Evolutionary conservation across 2,888 invertebrate species (phyloP).

Genomic region (Brachyopa scutellaris): DNA sequence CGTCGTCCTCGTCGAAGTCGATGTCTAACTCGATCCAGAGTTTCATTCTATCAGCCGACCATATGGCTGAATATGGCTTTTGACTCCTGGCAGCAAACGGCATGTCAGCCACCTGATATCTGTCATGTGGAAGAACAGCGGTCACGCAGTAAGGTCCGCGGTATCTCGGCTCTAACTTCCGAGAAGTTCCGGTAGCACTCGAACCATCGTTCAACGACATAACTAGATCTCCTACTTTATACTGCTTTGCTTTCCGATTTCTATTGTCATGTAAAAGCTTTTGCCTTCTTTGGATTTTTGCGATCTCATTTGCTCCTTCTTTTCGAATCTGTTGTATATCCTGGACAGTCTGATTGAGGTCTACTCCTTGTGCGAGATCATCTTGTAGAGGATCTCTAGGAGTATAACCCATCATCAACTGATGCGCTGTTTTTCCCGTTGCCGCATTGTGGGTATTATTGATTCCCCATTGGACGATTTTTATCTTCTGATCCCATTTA

Average conservation of each 20-base stretch:
- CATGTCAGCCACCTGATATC: constrained; percentile 6
- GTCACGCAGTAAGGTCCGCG: not conserved
- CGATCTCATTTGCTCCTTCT: too few species aligned
- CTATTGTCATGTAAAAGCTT: too few species aligned
- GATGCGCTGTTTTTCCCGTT: too few species aligned
- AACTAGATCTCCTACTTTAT: too few species aligned
- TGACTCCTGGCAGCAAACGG: not conserved
- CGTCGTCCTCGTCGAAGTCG: constrained; percentile 23
- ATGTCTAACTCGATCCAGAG: constrained; percentile 16
- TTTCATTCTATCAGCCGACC: constrained; percentile 16
- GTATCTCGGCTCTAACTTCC: constrained; percentile 1
- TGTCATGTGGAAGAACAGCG: constrained; percentile 6
- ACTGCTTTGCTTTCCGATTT: too few species aligned
- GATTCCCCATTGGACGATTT: constrained; percentile 28
- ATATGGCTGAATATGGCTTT: constrained; percentile 1
- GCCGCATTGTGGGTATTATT: constrained; percentile 15
- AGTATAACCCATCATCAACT: too few species aligned
- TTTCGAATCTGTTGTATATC: too few species aligned
- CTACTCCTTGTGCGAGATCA: too few species aligned
- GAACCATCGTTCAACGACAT: not conserved
- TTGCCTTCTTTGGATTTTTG: too few species aligned
- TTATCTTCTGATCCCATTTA: constrained; percentile 11
- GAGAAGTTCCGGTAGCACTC: not conserved
- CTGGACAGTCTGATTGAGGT: too few species aligned
- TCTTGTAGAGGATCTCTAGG: too few species aligned